phyloP scores from a whole-genome alignment of 2,888 invertebrate species.

The Drosophila fulvimacula region DNA sequence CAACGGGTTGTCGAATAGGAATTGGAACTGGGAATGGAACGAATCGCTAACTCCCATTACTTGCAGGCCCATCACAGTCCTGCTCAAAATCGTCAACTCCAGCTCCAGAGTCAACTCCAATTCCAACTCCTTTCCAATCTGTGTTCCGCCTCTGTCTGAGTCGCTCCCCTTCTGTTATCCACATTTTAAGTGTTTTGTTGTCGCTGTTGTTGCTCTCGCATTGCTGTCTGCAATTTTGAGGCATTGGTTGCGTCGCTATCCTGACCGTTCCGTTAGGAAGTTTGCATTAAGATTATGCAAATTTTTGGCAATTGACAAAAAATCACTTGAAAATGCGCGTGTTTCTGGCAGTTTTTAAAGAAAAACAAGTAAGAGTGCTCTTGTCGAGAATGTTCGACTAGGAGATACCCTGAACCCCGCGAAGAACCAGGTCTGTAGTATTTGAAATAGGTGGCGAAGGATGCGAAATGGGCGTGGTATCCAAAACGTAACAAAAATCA shows the following conservation, averaged over 20 bases:
- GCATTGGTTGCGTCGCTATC: slow-evolving; percentile 7
- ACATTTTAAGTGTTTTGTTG: slow-evolving; percentile 43
- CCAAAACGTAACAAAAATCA: too few species aligned
- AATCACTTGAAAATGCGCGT: slow-evolving; percentile 67
- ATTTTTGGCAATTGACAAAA: slow-evolving; percentile 47
- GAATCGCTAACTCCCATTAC: slow-evolving; percentile 62
- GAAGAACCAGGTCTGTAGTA: too few species aligned
- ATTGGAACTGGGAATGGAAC: slow-evolving; percentile 29
- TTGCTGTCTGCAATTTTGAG: slow-evolving; percentile 57
- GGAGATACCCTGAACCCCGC: too few species aligned
- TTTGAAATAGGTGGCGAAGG: too few species aligned
- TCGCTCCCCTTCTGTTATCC: slow-evolving; percentile 12
- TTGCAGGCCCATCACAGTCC: slow-evolving; percentile 55
- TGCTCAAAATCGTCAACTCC: slow-evolving; percentile 8
- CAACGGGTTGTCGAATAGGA: slow-evolving; percentile 26
- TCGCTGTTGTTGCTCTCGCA: slow-evolving; percentile 49
- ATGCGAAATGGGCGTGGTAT: too few species aligned
- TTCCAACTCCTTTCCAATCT: slow-evolving; percentile 2
- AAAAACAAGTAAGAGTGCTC: too few species aligned
- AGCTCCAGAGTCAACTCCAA: neutral
- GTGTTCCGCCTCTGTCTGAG: slow-evolving; percentile 11
- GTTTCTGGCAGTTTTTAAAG: slow-evolving; percentile 71
- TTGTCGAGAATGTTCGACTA: too few species aligned
- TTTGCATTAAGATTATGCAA: slow-evolving; percentile 80
- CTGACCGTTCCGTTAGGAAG: slow-evolving; percentile 14